These are phyloP conservation scores for Crematogaster levior DNA, from an alignment of 2,888 invertebrate genomes.

Conservation along the genomic window DNA sequence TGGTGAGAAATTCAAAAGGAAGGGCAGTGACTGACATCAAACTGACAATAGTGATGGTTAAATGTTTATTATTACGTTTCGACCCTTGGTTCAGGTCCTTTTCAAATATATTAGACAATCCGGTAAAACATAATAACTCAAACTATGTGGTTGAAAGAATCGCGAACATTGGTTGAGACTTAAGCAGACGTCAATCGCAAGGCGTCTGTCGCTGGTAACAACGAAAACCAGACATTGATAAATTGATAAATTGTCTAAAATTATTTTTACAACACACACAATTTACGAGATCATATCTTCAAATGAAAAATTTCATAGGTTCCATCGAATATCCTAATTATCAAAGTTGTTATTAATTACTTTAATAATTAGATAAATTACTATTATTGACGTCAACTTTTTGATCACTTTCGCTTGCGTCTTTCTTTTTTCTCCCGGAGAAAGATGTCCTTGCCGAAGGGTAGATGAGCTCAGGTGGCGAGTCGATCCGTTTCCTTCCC, in stretches of 20 bases:
- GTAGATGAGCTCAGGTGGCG: slow-evolving; percentile 29
- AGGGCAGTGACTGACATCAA: no score
- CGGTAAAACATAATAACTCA: no score
- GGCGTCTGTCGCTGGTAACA: no score
- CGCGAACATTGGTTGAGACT: no score
- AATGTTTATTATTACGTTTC: no score
- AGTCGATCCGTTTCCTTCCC: slow-evolving; percentile 59
- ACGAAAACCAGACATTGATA: no score
- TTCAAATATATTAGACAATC: no score
- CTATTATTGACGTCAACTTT: background rate
- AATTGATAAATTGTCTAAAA: background rate
- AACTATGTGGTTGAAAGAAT: no score
- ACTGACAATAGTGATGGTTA: no score
- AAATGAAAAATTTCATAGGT: background rate
- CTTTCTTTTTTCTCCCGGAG: background rate
- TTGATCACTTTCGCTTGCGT: background rate
- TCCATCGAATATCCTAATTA: background rate
- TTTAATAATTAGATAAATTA: background rate
- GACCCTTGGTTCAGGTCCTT: no score
- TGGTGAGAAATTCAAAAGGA: no score
- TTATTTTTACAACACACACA: background rate
- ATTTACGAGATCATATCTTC: background rate
- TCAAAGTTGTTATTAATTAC: background rate
- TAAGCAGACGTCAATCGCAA: no score
- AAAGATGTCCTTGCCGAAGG: background rate